Percentiles rank a stretch among this genome's conserved stretches.
Conservation (phyloP, 2,113 vertebrate species). For the Seriola quinqueradiata region DNA sequence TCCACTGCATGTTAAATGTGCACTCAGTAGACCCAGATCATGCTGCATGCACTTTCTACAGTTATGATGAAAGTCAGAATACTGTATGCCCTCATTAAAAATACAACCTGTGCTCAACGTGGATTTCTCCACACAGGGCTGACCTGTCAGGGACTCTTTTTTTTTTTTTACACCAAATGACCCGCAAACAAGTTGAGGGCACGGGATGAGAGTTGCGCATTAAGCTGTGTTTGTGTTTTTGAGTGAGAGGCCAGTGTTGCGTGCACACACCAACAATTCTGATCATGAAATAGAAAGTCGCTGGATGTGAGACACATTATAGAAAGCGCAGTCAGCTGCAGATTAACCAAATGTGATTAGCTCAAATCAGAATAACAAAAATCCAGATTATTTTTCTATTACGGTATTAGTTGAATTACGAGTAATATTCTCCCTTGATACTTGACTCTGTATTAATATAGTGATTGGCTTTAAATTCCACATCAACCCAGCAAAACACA, state of each 20-base stretch:
- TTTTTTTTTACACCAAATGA: too few relatives aligned
- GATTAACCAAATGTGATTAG: conserved; percentile 8
- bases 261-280: not conserved
- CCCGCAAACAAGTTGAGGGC: not conserved
- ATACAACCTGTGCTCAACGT: too few relatives aligned
- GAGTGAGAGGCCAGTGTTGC: not conserved
- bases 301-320: not conserved
- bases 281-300: not conserved
- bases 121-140: too few relatives aligned
- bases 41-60: too few relatives aligned
- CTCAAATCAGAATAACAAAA: not conserved
- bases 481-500: too few relatives aligned
- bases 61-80: too few relatives aligned
- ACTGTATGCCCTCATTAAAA: too few relatives aligned
- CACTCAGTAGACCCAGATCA: not conserved
- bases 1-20: not conserved
- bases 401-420: not conserved
- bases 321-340: not conserved
- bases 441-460: not conserved
- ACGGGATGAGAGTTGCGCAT: not conserved
- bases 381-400: not conserved
- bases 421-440: too few relatives aligned
- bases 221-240: not conserved
- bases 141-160: not conserved
- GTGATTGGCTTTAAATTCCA: not conserved